phyloP scores from a whole-genome alignment of 2,888 invertebrate genomes.

The Auanema sp. region DNA sequence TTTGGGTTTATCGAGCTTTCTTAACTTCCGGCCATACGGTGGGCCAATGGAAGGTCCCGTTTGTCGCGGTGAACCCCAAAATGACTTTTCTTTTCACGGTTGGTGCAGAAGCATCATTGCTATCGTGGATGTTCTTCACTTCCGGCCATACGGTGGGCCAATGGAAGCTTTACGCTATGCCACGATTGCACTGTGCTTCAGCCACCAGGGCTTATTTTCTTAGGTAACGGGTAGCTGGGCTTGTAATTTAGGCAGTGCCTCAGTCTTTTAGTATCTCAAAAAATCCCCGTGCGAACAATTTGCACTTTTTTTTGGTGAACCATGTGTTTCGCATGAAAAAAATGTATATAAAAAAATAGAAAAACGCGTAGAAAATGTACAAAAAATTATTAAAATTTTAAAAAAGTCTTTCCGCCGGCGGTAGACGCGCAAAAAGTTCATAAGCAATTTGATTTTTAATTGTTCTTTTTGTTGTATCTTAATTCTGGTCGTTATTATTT shows the following conservation, averaged over 20 bases:
- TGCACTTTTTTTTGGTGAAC: neutral
- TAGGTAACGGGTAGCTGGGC: neutral
- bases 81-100: neutral
- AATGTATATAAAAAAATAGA: conserved; percentile 6
- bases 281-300: conserved; percentile 1
- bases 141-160: conserved; percentile 8
- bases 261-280: neutral
- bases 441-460: neutral
- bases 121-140: conserved; percentile 1
- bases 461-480: neutral
- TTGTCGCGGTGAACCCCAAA: conserved; percentile 1
- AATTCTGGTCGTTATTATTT: conserved; percentile 2
- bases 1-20: neutral
- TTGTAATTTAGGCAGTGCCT: conserved; percentile 4
- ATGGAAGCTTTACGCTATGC: conserved; percentile 1
- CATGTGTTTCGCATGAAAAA: neutral
- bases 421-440: neutral
- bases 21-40: conserved; percentile 7
- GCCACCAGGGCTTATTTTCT: neutral
- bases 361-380: conserved; percentile 8
- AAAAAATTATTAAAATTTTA: neutral
- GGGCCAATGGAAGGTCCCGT: conserved; percentile 6
- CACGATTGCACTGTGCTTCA: conserved; percentile 1
- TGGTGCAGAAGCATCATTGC: neutral
- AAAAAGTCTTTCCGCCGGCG: conserved; percentile 8